Evolutionary conservation across 2,888 invertebrate genomes (phyloP).

Genomic region (Seladonia tumulorum): DNA sequence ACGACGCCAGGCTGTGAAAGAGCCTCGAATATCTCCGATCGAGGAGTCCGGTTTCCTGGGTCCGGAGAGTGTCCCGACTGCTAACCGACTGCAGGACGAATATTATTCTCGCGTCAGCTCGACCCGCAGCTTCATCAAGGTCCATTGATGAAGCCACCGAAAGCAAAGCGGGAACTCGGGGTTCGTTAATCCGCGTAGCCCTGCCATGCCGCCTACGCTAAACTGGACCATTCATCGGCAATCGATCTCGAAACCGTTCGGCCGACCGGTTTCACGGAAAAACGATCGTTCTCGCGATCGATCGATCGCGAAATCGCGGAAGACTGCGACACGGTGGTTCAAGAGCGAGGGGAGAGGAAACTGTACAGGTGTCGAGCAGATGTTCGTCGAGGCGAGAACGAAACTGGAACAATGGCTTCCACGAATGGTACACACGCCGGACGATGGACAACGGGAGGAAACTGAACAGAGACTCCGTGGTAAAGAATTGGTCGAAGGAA

Average conservation of each 20-base stretch:
- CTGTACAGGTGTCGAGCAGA: background rate
- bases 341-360: background rate
- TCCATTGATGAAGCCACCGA: conserved; percentile 5
- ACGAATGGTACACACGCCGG: background rate
- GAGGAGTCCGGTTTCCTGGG: background rate
- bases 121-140: background rate
- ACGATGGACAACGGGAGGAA: background rate
- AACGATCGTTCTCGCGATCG: background rate
- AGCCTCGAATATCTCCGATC: background rate
- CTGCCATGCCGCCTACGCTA: too few species aligned
- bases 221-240: conserved; percentile 3
- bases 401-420: conserved; percentile 1
- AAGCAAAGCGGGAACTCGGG: background rate
- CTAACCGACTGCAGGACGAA: background rate
- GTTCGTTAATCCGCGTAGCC: conserved; percentile 5
- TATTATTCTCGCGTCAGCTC: background rate
- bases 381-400: background rate
- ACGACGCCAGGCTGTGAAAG: background rate
- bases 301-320: background rate
- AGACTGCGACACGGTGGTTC: background rate
- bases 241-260: background rate
- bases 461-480: background rate
- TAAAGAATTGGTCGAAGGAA: background rate
- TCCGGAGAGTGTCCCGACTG: background rate
- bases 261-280: background rate